Evolutionary conservation across 1,140 invertebrate species (phyloP), one percentile per base, ranked within the genome.

Genomic region (Radopholus similis): DNA sequence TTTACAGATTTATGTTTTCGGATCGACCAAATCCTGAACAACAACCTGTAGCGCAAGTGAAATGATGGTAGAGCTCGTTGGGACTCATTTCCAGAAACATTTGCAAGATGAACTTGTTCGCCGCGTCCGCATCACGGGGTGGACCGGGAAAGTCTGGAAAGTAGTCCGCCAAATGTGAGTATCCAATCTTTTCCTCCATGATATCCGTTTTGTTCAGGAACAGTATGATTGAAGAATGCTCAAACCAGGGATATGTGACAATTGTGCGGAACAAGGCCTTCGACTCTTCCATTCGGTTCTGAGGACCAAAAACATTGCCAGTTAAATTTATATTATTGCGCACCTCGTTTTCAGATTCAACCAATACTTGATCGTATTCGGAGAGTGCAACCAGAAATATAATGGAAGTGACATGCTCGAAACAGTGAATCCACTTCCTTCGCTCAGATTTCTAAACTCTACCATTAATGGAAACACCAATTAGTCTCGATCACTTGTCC

Each of bases 61-160:
- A 99, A 88, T 99, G 96, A 84, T 95, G 98, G 89, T 99, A 99
- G 86, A 99, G 95, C 83, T 90, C 92, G 87, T 99, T 95, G 72
- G 96, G 96, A 88, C 99, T 99, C 84, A 99, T 88, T 86, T 99
- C 95, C 84, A 99, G 95, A 89, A 99, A 99, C 95, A 98, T 99
- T 87, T 93, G 90, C 83, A 99, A 88, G 84, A 99, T 99, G 86
- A 98, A 98, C 87, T 99, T 96, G 86, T 95, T 89, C 84, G 96
- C 95, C 83, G 92, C 89, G 85, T 93, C 91, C 80, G 95, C 93
- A 88, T 98, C 95, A 88, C 92, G 90, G 86, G 97, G 93, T 82
- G 92, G 91, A 87, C 95, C 93, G 95, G 86, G n/a, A n/a, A n/a
- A n/a, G n/a, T 98, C 94, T 47, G 95, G 95, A 87, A 99, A 99